phyloP scores from a whole-genome alignment of 2,888 invertebrate genomes.

The Parnassius mnemosyne region DNA sequence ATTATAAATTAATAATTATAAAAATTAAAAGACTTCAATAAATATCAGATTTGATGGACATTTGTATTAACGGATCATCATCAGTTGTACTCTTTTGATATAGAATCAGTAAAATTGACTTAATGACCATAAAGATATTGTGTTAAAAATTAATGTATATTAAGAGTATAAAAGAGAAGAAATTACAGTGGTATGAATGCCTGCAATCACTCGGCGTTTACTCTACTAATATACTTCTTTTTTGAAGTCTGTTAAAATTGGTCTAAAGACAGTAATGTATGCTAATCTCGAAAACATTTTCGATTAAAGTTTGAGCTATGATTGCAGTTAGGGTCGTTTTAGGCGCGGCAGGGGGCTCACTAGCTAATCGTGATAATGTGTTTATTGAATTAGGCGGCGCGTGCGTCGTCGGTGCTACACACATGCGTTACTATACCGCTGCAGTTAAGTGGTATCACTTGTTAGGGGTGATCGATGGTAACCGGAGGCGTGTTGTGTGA shows the following conservation, averaged over 20 bases:
- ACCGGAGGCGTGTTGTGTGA: conserved; percentile 26
- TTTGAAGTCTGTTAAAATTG: neutral
- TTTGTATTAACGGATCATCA: too few relatives aligned
- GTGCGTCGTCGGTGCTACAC: conserved; percentile 68
- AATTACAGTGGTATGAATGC: too few relatives aligned
- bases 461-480: conserved; percentile 42
- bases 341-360: conserved; percentile 48
- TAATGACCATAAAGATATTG: too few relatives aligned
- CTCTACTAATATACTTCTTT: too few relatives aligned
- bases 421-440: conserved; percentile 44
- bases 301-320: conserved; percentile 13
- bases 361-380: conserved; percentile 79
- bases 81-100: too few relatives aligned
- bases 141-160: too few relatives aligned
- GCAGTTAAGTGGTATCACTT: conserved; percentile 46
- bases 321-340: conserved; percentile 27
- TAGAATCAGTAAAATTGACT: too few relatives aligned
- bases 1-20: too few relatives aligned
- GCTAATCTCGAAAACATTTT: conserved; percentile 11
- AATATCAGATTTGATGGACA: too few relatives aligned
- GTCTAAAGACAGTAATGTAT: conserved; percentile 13
- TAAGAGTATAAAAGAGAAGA: too few relatives aligned
- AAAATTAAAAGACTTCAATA: too few relatives aligned
- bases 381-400: conserved; percentile 78
- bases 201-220: too few relatives aligned